phyloP scores from a whole-genome alignment of 2,797 vertebrate species.

The Myotis myotis region DNA sequence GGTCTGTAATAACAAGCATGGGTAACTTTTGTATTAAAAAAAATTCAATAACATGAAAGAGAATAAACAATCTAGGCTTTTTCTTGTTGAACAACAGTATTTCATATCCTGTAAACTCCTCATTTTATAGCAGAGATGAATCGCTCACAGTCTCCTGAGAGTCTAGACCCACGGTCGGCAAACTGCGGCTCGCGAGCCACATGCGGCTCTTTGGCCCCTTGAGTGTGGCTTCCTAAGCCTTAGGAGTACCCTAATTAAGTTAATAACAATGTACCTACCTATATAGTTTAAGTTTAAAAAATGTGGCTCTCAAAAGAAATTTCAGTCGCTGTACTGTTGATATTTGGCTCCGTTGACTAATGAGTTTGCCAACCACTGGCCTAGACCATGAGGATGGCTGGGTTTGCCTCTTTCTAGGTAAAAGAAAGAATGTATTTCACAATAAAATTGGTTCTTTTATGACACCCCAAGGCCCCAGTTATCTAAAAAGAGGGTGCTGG shows the following conservation, averaged over 20 bases:
- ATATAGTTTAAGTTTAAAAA: too few relatives aligned
- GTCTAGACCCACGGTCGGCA: neutral
- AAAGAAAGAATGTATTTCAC: constrained; percentile 44
- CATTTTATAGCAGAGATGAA: constrained; percentile 27
- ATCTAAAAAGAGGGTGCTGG: neutral
- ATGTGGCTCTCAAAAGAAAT: too few relatives aligned
- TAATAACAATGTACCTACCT: too few relatives aligned
- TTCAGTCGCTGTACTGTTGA: too few relatives aligned
- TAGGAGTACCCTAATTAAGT: too few relatives aligned
- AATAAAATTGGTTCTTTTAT: constrained; percentile 41
- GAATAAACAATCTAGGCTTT: neutral
- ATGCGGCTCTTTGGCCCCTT: too few relatives aligned
- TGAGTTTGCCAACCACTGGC: too few relatives aligned
- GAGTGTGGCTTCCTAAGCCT: too few relatives aligned
- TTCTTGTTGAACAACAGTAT: neutral
- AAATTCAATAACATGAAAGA: neutral
- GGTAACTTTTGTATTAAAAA: constrained; percentile 21
- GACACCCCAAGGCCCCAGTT: neutral
- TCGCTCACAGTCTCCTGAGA: constrained; percentile 2
- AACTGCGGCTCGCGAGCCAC: too few relatives aligned
- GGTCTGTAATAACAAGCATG: constrained; percentile 15
- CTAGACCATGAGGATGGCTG: neutral
- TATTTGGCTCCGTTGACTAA: too few relatives aligned
- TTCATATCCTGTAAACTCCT: neutral
- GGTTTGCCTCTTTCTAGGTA: constrained; percentile 23